Evolutionary conservation across 2,888 invertebrate species (phyloP).

Genomic region (Cenopis cana): DNA sequence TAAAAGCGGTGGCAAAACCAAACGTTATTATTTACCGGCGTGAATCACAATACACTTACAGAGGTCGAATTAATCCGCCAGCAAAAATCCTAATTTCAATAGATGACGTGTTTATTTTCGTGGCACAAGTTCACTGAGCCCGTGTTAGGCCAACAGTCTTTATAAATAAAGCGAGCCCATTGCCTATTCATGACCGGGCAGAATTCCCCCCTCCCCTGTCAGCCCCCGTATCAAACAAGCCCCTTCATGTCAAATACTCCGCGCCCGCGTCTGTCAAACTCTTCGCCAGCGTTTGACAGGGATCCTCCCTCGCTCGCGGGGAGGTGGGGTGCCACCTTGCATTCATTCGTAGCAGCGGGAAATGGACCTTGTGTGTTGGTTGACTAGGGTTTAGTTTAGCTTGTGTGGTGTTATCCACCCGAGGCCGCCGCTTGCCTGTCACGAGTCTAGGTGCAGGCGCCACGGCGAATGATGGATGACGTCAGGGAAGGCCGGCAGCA

Average conservation of each 20-base stretch:
- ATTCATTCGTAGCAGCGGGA: slow-evolving; percentile 53
- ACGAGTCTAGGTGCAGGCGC: slow-evolving; percentile 84
- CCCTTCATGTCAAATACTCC: slow-evolving; percentile 85
- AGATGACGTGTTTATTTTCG: slow-evolving; percentile 73
- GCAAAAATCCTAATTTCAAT: slow-evolving; percentile 52
- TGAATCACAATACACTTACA: slow-evolving; percentile 26
- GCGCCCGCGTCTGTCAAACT: slow-evolving; percentile 85
- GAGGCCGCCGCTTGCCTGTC: slow-evolving; percentile 71
- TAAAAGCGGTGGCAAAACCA: slow-evolving; percentile 40
- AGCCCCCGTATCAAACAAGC: slow-evolving; percentile 84
- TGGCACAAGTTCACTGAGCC: slow-evolving; percentile 75
- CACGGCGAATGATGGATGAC: slow-evolving; percentile 85
- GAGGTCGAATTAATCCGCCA: slow-evolving; percentile 22
- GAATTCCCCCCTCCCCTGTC: slow-evolving; percentile 76
- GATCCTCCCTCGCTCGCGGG: slow-evolving; percentile 82
- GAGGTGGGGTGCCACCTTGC: slow-evolving; percentile 79
- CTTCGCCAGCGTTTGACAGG: slow-evolving; percentile 85
- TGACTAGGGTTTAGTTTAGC: slow-evolving; percentile 54
- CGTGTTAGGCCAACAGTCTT: slow-evolving; percentile 79
- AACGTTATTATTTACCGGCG: slow-evolving; percentile 9
- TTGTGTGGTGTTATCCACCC: slow-evolving; percentile 47
- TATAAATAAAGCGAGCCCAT: slow-evolving; percentile 84
- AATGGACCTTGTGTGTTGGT: background rate
- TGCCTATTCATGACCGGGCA: slow-evolving; percentile 85
- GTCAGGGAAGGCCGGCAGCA: slow-evolving; percentile 84